Percentiles rank a stretch among this genome's conserved stretches.
These are phyloP conservation scores for Helicoverpa zea DNA, from an alignment of 1,140 invertebrate species.

Conservation along the genomic window DNA sequence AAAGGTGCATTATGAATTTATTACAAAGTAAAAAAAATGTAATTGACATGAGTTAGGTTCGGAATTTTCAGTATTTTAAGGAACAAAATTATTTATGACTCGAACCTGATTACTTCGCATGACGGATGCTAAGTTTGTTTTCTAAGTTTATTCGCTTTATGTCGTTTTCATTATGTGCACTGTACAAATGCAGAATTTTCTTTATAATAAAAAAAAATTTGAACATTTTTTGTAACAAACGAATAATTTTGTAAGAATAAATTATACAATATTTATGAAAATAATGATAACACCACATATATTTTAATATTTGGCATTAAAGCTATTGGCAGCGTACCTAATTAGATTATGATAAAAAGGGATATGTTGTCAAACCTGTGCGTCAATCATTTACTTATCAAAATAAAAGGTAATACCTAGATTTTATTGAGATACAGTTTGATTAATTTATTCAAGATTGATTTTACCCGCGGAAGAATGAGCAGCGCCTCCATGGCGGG, in stretches of 20 bases:
- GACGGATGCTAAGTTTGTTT: not conserved
- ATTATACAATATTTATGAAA: not conserved
- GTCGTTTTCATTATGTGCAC: not conserved
- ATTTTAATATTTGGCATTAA: not conserved
- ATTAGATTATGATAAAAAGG: conserved; percentile 42
- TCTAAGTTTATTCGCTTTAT: not conserved
- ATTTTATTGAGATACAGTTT: conserved; percentile 46
- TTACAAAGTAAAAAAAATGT: too few species aligned
- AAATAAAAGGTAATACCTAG: conserved; percentile 32
- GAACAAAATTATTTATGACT: too few species aligned
- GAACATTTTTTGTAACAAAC: too few species aligned
- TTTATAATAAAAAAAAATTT: too few species aligned
- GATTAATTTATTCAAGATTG: conserved; percentile 74
- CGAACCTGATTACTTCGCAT: not conserved
- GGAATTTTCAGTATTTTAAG: too few species aligned
- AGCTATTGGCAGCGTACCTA: conserved; percentile 29
- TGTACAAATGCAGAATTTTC: too few species aligned
- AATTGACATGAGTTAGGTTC: too few species aligned
- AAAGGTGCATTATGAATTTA: too few species aligned
- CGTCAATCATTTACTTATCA: conserved; percentile 28
- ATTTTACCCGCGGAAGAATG: conserved; percentile 82
- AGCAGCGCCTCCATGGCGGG: conserved; percentile 84
- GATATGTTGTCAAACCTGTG: conserved; percentile 18
- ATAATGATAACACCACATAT: not conserved
- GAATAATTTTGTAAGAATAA: not conserved